Evolutionary conservation across 2,797 vertebrate species (phyloP), one percentile per base, ranked within the genome.

Genomic region (Rhabdophis nuchalis): DNA sequence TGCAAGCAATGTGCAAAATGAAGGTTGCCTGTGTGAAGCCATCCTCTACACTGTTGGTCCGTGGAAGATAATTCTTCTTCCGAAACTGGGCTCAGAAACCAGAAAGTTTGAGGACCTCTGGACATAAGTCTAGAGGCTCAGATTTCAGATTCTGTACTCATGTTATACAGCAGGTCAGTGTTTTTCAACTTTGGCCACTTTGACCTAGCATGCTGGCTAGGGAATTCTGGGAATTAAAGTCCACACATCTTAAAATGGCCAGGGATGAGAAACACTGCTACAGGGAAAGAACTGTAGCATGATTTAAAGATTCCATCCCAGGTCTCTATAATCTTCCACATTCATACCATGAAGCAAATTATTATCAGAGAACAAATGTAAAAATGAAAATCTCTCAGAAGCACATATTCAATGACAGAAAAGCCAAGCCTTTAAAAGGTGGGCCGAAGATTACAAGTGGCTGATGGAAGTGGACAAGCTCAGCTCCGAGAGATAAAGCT

Each of bases 401-500:
- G 54, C 16, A 53, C n/a, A 56, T 57, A 18, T 61, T 92, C 12
- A 41, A 20, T 29, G 36, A 92, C 72, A 72, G 36, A 82, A 27
- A 32, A 64, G 72, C 53, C 32, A 72, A 87, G 6, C 36, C 27
- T 60, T 82, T 58, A 53, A 86, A 50, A 86, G 27, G 53, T 5
- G 41, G 61, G 4, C 61, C 57, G n/a, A 91, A 86, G 53, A 72
- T 72, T 86, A 53, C 41, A 52, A 68, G 25, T 89, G 88, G 82
- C 46, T 91, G 90, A 89, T 52, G 20, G 89, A 89, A 93, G 87
- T 61, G 60, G 90, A 89, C 72, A 54, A 85, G 36, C 46, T 93
- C 61, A 91, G 23, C 25, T 85, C 32, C 41, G 13, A 41, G 23
- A 41, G 72, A 46, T 46, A 46, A 82, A 82, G 72, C 72, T 46